phyloP scores from a whole-genome alignment of 2,113 vertebrate genomes.

The Stegostoma tigrinum region DNA sequence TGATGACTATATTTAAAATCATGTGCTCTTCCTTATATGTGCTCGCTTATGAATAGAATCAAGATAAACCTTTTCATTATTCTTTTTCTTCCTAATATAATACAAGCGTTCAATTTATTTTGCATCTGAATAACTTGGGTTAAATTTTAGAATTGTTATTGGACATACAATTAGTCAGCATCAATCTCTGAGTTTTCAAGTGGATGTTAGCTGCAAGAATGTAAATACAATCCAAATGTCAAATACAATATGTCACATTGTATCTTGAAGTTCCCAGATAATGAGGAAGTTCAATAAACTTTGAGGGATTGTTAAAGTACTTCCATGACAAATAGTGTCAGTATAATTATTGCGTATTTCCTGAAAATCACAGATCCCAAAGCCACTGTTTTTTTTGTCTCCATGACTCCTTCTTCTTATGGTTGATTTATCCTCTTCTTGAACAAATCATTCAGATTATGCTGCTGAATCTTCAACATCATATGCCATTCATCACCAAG shows the following conservation, averaged over 20 bases:
- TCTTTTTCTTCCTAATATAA: neutral
- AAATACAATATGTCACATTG: neutral
- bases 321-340: neutral
- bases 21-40: neutral
- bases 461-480: neutral
- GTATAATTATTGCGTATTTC: neutral
- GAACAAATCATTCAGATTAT: neutral
- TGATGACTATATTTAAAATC: neutral
- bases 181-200: neutral
- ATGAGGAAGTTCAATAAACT: neutral
- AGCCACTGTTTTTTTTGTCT: neutral
- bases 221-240: neutral
- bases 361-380: neutral
- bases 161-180: neutral
- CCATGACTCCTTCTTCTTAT: neutral
- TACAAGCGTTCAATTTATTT: neutral
- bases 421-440: neutral
- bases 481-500: neutral
- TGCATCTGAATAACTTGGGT: neutral
- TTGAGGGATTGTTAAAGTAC: neutral
- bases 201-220: neutral
- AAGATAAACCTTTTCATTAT: neutral
- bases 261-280: neutral
- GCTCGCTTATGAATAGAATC: neutral
- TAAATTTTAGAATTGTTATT: neutral